Percentiles rank a stretch among this genome's conserved stretches.
Conservation (phyloP, 1,140 invertebrate species). For the Cydia strobilella region DNA sequence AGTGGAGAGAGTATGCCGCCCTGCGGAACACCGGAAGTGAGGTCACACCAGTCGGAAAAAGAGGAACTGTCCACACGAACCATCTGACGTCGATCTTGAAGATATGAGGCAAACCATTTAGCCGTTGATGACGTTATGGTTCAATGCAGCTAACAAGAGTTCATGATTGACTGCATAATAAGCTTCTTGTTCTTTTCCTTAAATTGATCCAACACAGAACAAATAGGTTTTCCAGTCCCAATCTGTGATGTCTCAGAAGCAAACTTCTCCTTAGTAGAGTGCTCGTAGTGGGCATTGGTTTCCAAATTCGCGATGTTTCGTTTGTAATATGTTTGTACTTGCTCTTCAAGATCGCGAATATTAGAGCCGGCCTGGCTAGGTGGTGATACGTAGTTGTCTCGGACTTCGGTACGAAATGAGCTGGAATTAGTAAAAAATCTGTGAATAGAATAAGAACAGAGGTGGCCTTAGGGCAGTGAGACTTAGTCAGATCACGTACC, state of each 20-base stretch:
- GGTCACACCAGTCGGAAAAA: no score
- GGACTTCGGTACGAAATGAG: constrained; percentile 63
- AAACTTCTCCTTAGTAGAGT: constrained; percentile 46
- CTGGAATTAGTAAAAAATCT: constrained; percentile 47
- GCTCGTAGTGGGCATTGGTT: constrained; percentile 49
- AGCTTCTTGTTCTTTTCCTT: constrained; percentile 57
- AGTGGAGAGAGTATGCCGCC: no score
- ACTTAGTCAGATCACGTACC: no score
- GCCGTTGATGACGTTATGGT: no score
- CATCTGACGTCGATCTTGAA: no score
- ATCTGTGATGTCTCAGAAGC: constrained; percentile 52
- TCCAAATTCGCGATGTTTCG: constrained; percentile 46
- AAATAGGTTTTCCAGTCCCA: constrained; percentile 56
- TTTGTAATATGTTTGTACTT: constrained; percentile 52
- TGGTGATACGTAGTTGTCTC: constrained; percentile 58
- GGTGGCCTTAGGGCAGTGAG: neutral
- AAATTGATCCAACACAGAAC: constrained; percentile 56
- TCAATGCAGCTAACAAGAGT: no score
- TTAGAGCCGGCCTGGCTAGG: constrained; percentile 42
- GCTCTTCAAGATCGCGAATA: constrained; percentile 53
- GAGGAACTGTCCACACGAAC: no score
- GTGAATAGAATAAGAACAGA: neutral
- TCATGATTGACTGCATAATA: no score
- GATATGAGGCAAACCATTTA: no score
- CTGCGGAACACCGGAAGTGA: no score